phyloP scores from a whole-genome alignment of 2,797 vertebrate species.

The Coreius guichenoti region DNA sequence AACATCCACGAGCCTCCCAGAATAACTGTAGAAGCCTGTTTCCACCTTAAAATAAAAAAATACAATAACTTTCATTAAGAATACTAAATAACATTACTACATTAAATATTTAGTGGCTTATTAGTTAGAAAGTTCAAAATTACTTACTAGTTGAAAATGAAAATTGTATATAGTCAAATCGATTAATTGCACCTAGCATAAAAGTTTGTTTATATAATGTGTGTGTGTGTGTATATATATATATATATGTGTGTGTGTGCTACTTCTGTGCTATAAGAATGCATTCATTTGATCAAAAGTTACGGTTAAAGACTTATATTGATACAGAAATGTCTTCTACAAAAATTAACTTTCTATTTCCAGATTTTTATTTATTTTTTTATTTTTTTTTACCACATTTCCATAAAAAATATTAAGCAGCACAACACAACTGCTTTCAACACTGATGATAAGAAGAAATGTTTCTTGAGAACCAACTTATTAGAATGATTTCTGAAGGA shows the following conservation, averaged over 20 bases:
- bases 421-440: neutral
- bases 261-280: no score
- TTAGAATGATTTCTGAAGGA: neutral
- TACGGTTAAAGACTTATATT: no score
- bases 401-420: no score
- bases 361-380: no score
- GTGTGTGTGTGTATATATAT: no score
- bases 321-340: no score
- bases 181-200: no score
- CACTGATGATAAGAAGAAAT: neutral
- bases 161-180: neutral
- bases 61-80: neutral
- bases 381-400: no score
- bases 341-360: no score
- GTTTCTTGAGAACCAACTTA: neutral
- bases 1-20: neutral
- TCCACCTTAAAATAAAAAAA: neutral
- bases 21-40: neutral
- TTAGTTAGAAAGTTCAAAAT: neutral
- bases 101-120: neutral
- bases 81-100: neutral
- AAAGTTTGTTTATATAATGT: no score
- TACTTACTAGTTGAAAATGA: neutral
- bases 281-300: no score
- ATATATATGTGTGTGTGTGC: no score